Conservation (phyloP, 2,113 vertebrate genomes). For the Eulacestoma nigropectus region DNA sequence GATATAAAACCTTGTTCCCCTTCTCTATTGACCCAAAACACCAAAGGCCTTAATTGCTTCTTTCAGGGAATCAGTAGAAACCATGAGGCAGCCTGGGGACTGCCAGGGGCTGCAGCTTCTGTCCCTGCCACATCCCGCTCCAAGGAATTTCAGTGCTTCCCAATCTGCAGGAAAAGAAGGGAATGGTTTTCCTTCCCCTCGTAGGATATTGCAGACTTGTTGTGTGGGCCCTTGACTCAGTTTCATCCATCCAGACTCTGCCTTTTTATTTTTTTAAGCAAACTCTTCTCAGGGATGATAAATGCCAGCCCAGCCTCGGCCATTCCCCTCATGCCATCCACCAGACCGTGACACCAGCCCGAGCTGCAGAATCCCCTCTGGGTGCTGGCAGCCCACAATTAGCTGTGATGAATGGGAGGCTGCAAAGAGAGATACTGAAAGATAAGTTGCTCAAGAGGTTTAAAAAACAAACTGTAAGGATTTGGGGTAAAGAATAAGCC, state of each 20-base stretch:
- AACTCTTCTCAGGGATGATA: background rate
- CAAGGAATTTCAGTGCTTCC: background rate
- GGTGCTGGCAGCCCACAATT: slow-evolving; percentile 27
- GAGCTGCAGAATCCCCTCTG: background rate
- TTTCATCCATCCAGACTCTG: background rate
- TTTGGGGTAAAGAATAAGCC: background rate
- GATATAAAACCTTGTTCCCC: background rate
- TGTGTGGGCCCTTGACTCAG: background rate
- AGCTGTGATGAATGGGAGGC: background rate
- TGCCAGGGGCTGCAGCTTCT: background rate
- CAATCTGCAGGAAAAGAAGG: background rate
- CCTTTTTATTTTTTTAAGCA: background rate
- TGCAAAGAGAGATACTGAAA: slow-evolving; percentile 22
- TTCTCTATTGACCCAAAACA: background rate
- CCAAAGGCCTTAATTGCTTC: background rate
- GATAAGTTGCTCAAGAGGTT: background rate
- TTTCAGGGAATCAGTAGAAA: background rate
- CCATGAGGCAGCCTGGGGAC: background rate
- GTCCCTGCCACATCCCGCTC: accelerated
- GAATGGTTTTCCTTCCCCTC: background rate
- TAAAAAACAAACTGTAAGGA: background rate
- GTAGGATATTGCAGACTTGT: background rate
- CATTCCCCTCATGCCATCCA: slow-evolving; percentile 43
- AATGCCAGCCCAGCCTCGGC: background rate
- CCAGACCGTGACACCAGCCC: slow-evolving; percentile 21